Evolutionary conservation across 30 jellyfish, hydroid and myxozoan genomes (phyloP), one percentile per base, ranked within the genome.

Genomic region (Turritopsis dohrnii): DNA sequence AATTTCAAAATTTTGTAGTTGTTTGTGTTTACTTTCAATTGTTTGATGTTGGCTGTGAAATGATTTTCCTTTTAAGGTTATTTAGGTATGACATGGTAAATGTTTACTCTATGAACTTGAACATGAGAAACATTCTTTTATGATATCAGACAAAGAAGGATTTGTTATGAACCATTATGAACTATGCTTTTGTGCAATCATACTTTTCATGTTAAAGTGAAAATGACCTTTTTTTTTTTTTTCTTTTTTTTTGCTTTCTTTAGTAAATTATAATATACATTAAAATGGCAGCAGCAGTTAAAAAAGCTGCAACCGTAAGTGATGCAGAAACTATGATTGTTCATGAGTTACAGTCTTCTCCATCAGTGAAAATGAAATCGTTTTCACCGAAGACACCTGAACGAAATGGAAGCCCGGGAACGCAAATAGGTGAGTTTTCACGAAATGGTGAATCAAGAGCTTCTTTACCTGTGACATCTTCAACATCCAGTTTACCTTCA

Each of bases 351-450:
- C 31, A 69, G 19, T 69, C 77, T n/a, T 69, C 77, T 23, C 77
- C 77, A 9, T 69, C 77, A 69, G 77, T 69, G 28, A 69, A 69
- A 27, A 23, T 69, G 77, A 69, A 69, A 69, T 69, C 77, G 8
- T 27, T n/a, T 8, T 8, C 77, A 7, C 30, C 60, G 5, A 41
- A 41, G 13, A 41, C 30, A 19, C 77, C 31, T 23, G 77, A 69
- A 19, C 77, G 30, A 69, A 69, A 69, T 69, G 77, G 77, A 7
- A 69, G 77, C 77, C 30, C 77, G 9, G 31, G 16, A 7, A 21
- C 77, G 19, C 9, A 69, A n/a, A 69, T 23, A n/a, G 30, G 31
- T 27, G 30, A 27, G 30, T 69, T 27, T 69, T 69, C 30, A 69
- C 30, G 28, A n/a, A 27, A n/a, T 69, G 77, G 77, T n/a, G 30